Evolutionary conservation across 2,113 vertebrate genomes (phyloP).

Genomic region (Austrofundulus limnaeus): DNA sequence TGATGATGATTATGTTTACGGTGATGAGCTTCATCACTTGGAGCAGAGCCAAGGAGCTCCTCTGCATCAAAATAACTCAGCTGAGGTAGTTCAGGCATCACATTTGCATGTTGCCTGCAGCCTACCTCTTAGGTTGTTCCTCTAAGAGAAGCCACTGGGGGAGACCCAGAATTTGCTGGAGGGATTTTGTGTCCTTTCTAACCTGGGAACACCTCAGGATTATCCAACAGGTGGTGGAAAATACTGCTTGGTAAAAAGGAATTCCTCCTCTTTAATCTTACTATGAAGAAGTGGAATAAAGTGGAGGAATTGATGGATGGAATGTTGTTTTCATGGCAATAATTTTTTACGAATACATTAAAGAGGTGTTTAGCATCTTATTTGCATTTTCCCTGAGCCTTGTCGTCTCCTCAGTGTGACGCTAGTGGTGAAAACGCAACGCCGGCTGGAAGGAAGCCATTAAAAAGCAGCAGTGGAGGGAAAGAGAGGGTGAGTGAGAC

Average conservation of each 20-base stretch:
- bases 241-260: background rate
- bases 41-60: no score
- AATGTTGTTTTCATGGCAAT: background rate
- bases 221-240: background rate
- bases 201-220: background rate
- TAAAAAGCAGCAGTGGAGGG: conserved; percentile 41
- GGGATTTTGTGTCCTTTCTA: no score
- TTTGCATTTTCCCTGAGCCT: conserved; percentile 19
- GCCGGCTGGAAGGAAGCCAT: conserved; percentile 45
- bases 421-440: conserved; percentile 24
- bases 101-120: no score
- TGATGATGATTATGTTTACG: no score
- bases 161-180: no score
- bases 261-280: background rate
- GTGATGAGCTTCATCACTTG: no score
- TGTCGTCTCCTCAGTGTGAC: conserved; percentile 24
- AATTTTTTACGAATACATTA: background rate
- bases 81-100: no score
- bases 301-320: background rate
- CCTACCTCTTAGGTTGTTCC: no score
- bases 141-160: no score
- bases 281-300: background rate
- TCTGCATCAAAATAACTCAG: no score
- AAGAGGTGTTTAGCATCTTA: conserved; percentile 2
- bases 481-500: conserved; percentile 22